Evolutionary conservation across 2,113 vertebrate species (phyloP).

Genomic region (Neodon shergylaensis): DNA sequence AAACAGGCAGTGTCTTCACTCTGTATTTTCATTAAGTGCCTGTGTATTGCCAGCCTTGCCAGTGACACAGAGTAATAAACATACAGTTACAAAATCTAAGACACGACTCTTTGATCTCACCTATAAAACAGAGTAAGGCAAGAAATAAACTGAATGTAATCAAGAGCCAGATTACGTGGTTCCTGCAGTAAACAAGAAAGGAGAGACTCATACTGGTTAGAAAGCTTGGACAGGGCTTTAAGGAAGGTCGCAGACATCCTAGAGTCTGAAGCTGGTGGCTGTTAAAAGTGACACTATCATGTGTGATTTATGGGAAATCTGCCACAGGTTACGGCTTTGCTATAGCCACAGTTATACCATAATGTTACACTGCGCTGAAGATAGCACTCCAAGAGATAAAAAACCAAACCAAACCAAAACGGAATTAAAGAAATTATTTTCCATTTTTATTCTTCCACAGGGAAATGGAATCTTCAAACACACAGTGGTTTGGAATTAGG

Average conservation of each 20-base stretch:
- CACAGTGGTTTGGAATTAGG: background rate
- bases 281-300: background rate
- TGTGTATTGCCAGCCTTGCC: background rate
- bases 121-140: background rate
- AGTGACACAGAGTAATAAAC: background rate
- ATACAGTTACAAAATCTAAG: background rate
- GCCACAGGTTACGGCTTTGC: background rate
- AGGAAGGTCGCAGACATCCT: background rate
- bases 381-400: background rate
- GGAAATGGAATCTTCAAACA: background rate
- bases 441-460: background rate
- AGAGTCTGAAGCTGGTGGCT: background rate
- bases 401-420: background rate
- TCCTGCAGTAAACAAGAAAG: background rate
- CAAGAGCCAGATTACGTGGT: background rate
- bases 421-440: background rate
- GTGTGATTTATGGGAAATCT: background rate
- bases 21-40: background rate
- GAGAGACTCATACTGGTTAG: background rate
- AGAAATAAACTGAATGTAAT: background rate
- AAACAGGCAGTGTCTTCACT: background rate
- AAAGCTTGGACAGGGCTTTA: background rate
- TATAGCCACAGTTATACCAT: background rate
- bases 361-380: background rate
- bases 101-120: background rate